A percentile compares a stretch with the other conserved stretches of the same genome.
Evolutionary conservation across 2,113 vertebrate genomes (phyloP).

Genomic region (Perca flavescens): DNA sequence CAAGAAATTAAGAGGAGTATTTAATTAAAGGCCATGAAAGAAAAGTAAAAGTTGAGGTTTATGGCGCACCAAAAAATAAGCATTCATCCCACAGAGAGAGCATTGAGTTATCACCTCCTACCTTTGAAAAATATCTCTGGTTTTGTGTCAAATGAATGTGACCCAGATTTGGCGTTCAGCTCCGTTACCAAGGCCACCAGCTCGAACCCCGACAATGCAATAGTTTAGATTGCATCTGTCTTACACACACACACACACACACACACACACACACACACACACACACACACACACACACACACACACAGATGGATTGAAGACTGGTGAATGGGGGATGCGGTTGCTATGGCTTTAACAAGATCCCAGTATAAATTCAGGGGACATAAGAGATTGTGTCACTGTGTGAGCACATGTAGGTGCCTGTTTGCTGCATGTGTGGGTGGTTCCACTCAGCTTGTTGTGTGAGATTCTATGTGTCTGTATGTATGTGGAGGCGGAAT

Average conservation of each 20-base stretch:
- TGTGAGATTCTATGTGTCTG: conserved; percentile 40
- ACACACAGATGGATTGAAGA: conserved; percentile 22
- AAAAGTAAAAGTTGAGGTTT: background rate
- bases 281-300: conserved; percentile 3
- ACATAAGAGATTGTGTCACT: conserved; percentile 60
- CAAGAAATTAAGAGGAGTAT: background rate
- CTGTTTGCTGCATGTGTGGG: conserved; percentile 61
- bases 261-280: background rate
- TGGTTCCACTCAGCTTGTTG: conserved; percentile 67
- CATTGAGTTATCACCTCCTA: conserved; percentile 26
- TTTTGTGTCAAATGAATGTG: conserved; percentile 50
- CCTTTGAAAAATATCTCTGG: conserved; percentile 26
- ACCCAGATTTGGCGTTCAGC: conserved; percentile 57
- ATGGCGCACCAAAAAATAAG: background rate
- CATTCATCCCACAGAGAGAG: background rate
- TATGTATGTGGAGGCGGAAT: conserved; percentile 37
- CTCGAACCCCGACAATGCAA: conserved; percentile 35
- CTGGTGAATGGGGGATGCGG: conserved; percentile 49
- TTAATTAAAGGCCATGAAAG: background rate
- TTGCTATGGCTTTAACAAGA: conserved; percentile 72
- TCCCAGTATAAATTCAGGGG: conserved; percentile 53
- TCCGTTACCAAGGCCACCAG: conserved; percentile 65
- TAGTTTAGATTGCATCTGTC: conserved; percentile 53
- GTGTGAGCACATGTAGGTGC: conserved; percentile 62
- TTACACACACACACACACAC: conserved; percentile 8